Conservation (phyloP, 2,888 invertebrate genomes). For the Ochropleura leucogaster region DNA sequence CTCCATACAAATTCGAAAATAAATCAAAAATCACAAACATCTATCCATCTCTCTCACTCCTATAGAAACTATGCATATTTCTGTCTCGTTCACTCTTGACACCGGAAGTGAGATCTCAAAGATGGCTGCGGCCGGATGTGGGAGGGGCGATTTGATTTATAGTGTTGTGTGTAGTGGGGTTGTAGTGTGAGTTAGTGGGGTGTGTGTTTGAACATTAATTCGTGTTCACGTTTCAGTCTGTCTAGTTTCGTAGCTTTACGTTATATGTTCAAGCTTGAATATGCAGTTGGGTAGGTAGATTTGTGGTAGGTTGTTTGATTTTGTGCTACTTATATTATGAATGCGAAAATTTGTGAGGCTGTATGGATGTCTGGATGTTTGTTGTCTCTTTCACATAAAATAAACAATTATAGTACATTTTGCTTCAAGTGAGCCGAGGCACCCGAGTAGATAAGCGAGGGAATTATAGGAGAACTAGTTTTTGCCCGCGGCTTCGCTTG, state of each 20-base stretch:
- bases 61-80: conserved; percentile 68
- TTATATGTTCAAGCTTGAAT: conserved; percentile 46
- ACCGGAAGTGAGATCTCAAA: conserved; percentile 89
- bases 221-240: conserved; percentile 58
- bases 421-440: too few species aligned
- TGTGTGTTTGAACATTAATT: conserved; percentile 62
- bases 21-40: conserved; percentile 73
- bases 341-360: too few species aligned
- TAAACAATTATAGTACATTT: too few species aligned
- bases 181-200: conserved; percentile 34
- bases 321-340: too few species aligned
- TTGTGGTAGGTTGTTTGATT: neutral
- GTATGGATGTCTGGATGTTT: too few species aligned
- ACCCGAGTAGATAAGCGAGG: too few species aligned
- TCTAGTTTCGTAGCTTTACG: conserved; percentile 38
- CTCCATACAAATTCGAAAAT: conserved; percentile 47
- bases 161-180: conserved; percentile 75
- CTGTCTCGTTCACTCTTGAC: conserved; percentile 74
- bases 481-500: too few species aligned
- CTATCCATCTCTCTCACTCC: conserved; percentile 65
- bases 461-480: too few species aligned
- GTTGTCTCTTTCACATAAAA: too few species aligned
- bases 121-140: conserved; percentile 89
- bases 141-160: conserved; percentile 89
- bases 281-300: conserved; percentile 14